A percentile compares a stretch with the other conserved stretches of the same genome.
Conservation (phyloP, 2,888 invertebrate genomes). For the Eupeodes luniger region DNA sequence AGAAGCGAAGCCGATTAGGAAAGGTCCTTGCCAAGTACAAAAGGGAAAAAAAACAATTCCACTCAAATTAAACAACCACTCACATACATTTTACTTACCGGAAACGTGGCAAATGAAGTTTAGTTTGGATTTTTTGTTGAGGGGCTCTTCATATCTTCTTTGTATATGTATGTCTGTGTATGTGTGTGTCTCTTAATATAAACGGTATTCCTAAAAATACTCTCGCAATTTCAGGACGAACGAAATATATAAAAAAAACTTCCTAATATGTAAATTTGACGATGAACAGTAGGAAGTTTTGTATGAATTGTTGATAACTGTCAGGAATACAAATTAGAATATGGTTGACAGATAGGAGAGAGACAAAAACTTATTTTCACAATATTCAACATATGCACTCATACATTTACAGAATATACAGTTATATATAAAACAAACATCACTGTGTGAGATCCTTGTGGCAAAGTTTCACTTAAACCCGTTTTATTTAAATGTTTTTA, state of each 20-base stretch:
- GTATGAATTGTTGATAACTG: slow-evolving; percentile 72
- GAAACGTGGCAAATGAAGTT: slow-evolving; percentile 10
- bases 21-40: too few species aligned
- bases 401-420: neutral
- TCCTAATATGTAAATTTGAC: slow-evolving; percentile 68
- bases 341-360: slow-evolving; percentile 31
- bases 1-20: neutral
- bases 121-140: neutral
- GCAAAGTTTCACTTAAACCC: slow-evolving; percentile 39
- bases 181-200: neutral
- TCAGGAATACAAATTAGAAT: slow-evolving; percentile 67
- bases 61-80: slow-evolving; percentile 13
- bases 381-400: neutral
- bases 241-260: neutral
- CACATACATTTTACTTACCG: neutral
- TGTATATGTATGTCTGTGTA: too few species aligned
- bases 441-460: neutral
- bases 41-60: neutral
- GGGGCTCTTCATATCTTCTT: too few species aligned
- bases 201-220: slow-evolving; percentile 7
- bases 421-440: neutral
- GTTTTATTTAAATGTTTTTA: slow-evolving; percentile 30
- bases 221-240: neutral
- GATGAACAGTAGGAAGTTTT: slow-evolving; percentile 66
- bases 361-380: slow-evolving; percentile 6